A percentile compares a stretch with the other conserved stretches of the same genome.
Conservation (phyloP, 1,140 invertebrate species). For the Drosophila sulfurigaster region DNA sequence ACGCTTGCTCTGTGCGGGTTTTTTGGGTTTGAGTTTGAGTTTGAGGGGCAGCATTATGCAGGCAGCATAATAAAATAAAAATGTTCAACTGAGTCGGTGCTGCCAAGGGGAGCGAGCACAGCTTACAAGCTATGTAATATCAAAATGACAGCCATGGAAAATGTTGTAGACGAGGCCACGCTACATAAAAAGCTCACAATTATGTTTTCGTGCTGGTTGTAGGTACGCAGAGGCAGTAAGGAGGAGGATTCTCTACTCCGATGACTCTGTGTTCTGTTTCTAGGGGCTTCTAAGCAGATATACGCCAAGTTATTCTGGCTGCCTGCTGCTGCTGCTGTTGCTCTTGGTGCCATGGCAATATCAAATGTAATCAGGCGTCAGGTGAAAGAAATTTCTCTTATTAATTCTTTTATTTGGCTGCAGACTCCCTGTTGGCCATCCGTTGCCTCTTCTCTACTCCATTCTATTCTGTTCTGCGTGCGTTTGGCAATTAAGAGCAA, state of each 20-base stretch:
- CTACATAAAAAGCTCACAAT: constrained; percentile 78
- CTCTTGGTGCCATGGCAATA: constrained; percentile 28
- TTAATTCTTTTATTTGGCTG: constrained; percentile 60
- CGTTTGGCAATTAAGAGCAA: constrained; percentile 49
- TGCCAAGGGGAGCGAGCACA: constrained; percentile 18
- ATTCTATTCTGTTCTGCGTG: background rate
- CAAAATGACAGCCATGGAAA: constrained; percentile 77
- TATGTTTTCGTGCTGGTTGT: constrained; percentile 53
- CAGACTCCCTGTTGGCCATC: constrained; percentile 8
- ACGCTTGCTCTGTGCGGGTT: background rate
- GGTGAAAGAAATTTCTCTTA: constrained; percentile 67
- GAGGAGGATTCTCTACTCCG: background rate
- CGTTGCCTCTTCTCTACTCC: background rate
- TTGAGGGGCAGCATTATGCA: constrained; percentile 64
- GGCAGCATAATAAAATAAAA: constrained; percentile 80
- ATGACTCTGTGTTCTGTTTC: constrained; percentile 23
- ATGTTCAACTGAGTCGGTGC: constrained; percentile 52
- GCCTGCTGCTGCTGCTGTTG: background rate
- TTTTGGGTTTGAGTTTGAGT: background rate
- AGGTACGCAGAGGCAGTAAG: constrained; percentile 13
- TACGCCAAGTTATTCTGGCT: constrained; percentile 34
- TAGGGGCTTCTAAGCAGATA: constrained; percentile 59
- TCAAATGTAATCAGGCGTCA: constrained; percentile 68
- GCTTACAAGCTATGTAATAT: constrained; percentile 80
- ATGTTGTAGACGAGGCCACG: constrained; percentile 68